phyloP scores from a whole-genome alignment of 2,797 vertebrate genomes.

The Dromococcyx pavoninus region DNA sequence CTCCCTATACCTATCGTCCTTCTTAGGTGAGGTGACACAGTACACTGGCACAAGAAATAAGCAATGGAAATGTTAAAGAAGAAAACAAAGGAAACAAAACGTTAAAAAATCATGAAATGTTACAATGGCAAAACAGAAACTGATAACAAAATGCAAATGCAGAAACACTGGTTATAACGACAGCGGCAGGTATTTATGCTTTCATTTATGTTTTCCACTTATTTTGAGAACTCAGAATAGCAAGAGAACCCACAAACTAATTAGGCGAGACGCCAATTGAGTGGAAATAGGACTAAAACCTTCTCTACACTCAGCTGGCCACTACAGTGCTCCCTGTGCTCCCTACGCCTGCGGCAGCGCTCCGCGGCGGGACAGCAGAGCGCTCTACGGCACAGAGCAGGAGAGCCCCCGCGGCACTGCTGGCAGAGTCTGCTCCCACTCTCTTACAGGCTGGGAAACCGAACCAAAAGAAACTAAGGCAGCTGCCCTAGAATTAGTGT shows the following conservation, averaged over 20 bases:
- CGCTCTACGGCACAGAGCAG: background rate
- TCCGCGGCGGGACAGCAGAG: background rate
- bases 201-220: background rate
- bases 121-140: slow-evolving; percentile 77
- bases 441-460: background rate
- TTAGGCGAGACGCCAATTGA: background rate
- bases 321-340: background rate
- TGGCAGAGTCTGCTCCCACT: background rate
- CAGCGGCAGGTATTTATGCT: slow-evolving; percentile 64
- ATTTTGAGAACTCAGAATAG: background rate
- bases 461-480: background rate
- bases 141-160: slow-evolving; percentile 73
- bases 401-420: background rate
- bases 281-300: background rate
- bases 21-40: slow-evolving; percentile 95
- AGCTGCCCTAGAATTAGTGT: background rate
- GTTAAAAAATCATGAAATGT: slow-evolving; percentile 81
- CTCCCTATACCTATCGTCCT: slow-evolving; percentile 94
- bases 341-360: background rate
- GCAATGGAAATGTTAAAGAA: slow-evolving; percentile 78
- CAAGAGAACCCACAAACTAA: background rate
- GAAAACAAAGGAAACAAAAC: slow-evolving; percentile 74
- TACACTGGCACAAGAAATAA: slow-evolving; percentile 90
- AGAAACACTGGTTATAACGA: slow-evolving; percentile 76
- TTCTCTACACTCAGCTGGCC: background rate